Evolutionary conservation across 2,888 invertebrate genomes (phyloP).

Genomic region (Shargacucullia verbasci): DNA sequence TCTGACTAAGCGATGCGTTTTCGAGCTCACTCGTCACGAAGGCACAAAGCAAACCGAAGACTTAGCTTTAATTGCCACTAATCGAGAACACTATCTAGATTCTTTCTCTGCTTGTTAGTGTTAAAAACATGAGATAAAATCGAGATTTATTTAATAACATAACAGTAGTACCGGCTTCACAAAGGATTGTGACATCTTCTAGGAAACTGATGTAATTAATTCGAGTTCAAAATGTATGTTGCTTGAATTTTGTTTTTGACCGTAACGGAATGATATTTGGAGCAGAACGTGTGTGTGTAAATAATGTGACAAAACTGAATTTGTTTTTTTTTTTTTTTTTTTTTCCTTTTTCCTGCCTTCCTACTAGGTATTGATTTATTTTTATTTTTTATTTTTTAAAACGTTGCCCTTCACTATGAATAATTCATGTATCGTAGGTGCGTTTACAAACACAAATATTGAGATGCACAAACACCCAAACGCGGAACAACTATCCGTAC

Average conservation of each 20-base stretch:
- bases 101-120: slow-evolving; percentile 75
- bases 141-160: slow-evolving; percentile 68
- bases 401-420: too few species aligned
- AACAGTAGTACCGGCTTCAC: slow-evolving; percentile 60
- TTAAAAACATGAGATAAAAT: slow-evolving; percentile 65
- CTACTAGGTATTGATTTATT: too few species aligned
- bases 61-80: slow-evolving; percentile 73
- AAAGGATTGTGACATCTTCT: slow-evolving; percentile 46
- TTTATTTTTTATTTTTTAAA: too few species aligned
- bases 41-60: slow-evolving; percentile 69
- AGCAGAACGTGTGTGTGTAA: slow-evolving; percentile 28
- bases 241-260: slow-evolving; percentile 18
- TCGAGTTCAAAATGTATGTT: slow-evolving; percentile 13
- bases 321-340: too few species aligned
- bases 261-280: slow-evolving; percentile 25
- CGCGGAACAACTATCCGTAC: too few species aligned
- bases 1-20: slow-evolving; percentile 56
- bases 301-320: slow-evolving; percentile 12
- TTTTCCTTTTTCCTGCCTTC: too few species aligned
- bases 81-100: slow-evolving; percentile 79
- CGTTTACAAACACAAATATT: too few species aligned
- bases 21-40: slow-evolving; percentile 60
- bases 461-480: too few species aligned
- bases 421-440: too few species aligned
- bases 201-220: slow-evolving; percentile 36